Evolutionary conservation across 2,113 vertebrate species (phyloP).

Genomic region (Hymenochirus boettgeri): DNA sequence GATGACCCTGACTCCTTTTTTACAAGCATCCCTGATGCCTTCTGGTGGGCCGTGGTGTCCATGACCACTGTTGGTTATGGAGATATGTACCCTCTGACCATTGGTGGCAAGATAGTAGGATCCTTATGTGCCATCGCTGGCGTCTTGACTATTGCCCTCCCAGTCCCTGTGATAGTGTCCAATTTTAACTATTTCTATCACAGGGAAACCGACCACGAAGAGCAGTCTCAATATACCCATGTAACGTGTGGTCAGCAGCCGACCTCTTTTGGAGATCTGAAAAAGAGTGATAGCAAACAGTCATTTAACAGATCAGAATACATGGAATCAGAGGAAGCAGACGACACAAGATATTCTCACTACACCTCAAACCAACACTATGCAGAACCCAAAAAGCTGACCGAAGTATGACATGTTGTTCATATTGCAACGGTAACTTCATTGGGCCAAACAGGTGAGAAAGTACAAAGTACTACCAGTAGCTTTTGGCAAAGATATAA

Average conservation of each 20-base stretch:
- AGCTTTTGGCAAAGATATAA: neutral
- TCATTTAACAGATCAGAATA: constrained; percentile 80
- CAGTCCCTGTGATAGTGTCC: constrained; percentile 90
- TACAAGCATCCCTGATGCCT: constrained; percentile 89
- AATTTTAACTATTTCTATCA: constrained; percentile 98
- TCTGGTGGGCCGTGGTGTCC: constrained; percentile 96
- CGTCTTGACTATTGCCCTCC: constrained; percentile 87
- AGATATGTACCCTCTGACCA: constrained; percentile 92
- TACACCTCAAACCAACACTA: constrained; percentile 69
- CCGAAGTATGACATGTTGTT: constrained; percentile 74
- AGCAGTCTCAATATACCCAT: constrained; percentile 85
- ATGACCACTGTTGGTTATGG: constrained; percentile 96
- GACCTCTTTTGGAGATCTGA: constrained; percentile 68
- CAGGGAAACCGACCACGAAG: constrained; percentile 89
- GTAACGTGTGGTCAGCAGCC: constrained; percentile 87
- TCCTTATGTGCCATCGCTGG: constrained; percentile 90
- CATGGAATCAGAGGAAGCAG: constrained; percentile 69
- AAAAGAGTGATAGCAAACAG: constrained; percentile 68
- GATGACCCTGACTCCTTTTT: constrained; percentile 83
- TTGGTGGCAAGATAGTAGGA: constrained; percentile 92
- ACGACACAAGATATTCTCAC: constrained; percentile 76
- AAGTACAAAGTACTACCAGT: neutral
- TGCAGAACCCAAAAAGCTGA: constrained; percentile 76
- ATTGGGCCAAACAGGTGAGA: constrained; percentile 14
- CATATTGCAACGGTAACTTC: neutral